Conservation (phyloP, 2,797 vertebrate species). For the Phataginus tricuspis region DNA sequence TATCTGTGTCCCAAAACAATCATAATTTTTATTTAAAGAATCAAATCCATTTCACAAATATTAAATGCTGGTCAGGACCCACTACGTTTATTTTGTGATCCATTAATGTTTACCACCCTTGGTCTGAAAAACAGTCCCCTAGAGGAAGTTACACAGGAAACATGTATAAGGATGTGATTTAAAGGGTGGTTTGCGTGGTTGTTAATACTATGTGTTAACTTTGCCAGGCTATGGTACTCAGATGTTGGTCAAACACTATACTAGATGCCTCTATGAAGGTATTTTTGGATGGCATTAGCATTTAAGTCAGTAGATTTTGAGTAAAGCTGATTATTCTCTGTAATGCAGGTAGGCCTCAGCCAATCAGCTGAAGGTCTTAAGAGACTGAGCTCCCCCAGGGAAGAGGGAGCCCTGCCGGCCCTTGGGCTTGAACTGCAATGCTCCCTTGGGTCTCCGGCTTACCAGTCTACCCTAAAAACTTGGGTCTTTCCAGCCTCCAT, state of each 20-base stretch:
- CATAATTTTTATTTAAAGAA: neutral
- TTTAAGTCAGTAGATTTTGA: neutral
- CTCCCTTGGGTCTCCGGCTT: neutral
- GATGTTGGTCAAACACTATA: neutral
- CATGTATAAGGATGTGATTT: neutral
- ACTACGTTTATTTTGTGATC: neutral
- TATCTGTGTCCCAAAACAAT: neutral
- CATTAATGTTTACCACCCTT: neutral
- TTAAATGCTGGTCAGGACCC: neutral
- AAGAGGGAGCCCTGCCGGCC: neutral
- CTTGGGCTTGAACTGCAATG: neutral
- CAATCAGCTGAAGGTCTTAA: neutral
- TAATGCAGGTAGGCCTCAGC: neutral
- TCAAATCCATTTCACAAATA: slow-evolving; percentile 8
- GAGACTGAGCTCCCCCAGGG: neutral
- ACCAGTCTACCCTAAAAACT: neutral
- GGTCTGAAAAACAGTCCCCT: neutral
- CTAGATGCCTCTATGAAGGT: neutral
- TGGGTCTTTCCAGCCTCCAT: neutral
- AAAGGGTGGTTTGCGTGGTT: neutral
- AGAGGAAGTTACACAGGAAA: neutral
- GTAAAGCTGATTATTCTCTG: neutral
- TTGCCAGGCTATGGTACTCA: rapidly evolving
- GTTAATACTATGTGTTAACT: neutral
- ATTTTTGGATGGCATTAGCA: neutral